Evolutionary conservation across 1,140 invertebrate species (phyloP), one percentile per base, ranked within the genome.

Genomic region (Eumeta japonica): DNA sequence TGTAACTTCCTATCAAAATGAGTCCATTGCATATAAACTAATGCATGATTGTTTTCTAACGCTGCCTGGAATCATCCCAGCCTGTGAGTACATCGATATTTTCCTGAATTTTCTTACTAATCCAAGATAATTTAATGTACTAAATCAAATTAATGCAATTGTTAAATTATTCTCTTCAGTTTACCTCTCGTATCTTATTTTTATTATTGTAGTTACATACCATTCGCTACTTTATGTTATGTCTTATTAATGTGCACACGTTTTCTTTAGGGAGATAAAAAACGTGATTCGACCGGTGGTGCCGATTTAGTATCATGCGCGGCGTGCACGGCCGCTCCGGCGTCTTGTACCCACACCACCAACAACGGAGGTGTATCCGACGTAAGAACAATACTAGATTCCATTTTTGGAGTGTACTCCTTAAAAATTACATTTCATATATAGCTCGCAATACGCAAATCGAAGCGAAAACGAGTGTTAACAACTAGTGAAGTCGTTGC

Each of bases 201-300:
- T n/a, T n/a, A n/a, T n/a, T n/a, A n/a, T n/a, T n/a, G n/a, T n/a
- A n/a, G n/a, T n/a, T n/a, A n/a, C n/a, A n/a, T n/a, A n/a, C n/a
- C n/a, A n/a, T n/a, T n/a, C n/a, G n/a, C n/a, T n/a, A n/a, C n/a
- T n/a, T n/a, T n/a, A n/a, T n/a, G n/a, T n/a, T n/a, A n/a, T n/a
- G n/a, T n/a, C n/a, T n/a, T n/a, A n/a, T n/a, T n/a, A n/a, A n/a
- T n/a, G n/a, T n/a, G n/a, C n/a, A n/a, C n/a, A n/a, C n/a, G n/a
- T n/a, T n/a, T n/a, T n/a, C n/a, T n/a, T n/a, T 50, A 90, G 87
- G 86, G 83, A 57, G 85, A 89, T 67, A 90, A 89, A 79, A 88
- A 88, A 67, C 78, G 86, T 42, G 87, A 89, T 48, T 79, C 82
- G 49, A 81, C 71, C 50, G 83, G 79, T 48, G 78, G 85, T 16